Evolutionary conservation across 1,140 invertebrate species (phyloP).

Genomic region (Apis cerana): DNA sequence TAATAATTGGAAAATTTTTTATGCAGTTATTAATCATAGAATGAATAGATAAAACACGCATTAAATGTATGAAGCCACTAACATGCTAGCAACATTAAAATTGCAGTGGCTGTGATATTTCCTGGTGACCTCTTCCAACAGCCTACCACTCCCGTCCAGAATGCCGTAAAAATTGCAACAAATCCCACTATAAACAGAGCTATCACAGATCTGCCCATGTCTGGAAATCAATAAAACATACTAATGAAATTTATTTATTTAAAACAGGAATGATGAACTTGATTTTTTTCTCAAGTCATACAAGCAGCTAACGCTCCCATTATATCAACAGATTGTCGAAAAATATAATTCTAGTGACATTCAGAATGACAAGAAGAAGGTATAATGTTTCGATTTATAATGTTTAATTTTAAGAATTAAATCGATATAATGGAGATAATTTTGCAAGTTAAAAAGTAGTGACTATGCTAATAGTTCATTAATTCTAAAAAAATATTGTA

Average conservation of each 20-base stretch:
- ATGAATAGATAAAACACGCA: neutral
- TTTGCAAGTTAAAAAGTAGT: too few species aligned
- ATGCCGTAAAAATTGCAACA: constrained; percentile 93
- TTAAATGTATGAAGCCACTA: constrained; percentile 78
- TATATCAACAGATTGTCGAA: too few species aligned
- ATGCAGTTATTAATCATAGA: neutral
- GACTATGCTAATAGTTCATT: too few species aligned
- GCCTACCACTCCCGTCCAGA: constrained; percentile 95
- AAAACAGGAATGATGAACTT: too few species aligned
- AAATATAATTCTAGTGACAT: too few species aligned
- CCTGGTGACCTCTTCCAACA: constrained; percentile 96
- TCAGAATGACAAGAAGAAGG: too few species aligned
- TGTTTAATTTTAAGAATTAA: too few species aligned
- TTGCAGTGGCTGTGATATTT: constrained; percentile 95
- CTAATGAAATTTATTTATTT: neutral
- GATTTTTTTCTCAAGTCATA: too few species aligned
- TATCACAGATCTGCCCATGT: constrained; percentile 95
- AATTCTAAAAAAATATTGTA: too few species aligned
- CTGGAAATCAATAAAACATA: constrained; percentile 79
- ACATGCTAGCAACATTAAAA: constrained; percentile 94
- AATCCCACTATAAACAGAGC: constrained; percentile 95
- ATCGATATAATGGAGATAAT: too few species aligned
- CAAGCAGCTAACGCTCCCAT: too few species aligned
- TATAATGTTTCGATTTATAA: too few species aligned
- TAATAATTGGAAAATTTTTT: neutral